phyloP scores from a whole-genome alignment of 2,113 vertebrate genomes.

The Thalassoma bifasciatum region DNA sequence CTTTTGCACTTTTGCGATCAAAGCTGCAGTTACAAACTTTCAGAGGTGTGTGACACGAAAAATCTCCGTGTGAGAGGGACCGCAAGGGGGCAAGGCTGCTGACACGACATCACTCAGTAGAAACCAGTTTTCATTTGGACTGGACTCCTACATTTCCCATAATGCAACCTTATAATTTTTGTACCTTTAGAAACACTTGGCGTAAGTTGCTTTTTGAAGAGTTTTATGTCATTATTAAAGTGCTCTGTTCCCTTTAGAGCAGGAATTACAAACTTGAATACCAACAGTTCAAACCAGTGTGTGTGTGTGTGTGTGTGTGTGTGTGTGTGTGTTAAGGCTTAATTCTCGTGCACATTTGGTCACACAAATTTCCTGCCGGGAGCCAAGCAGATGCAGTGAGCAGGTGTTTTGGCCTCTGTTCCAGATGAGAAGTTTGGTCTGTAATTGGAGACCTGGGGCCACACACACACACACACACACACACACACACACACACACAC shows the following conservation, averaged over 20 bases:
- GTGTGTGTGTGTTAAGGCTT: neutral
- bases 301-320: neutral
- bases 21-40: no score
- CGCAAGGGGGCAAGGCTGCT: no score
- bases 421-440: constrained; percentile 59
- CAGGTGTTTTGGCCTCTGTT: constrained; percentile 62
- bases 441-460: constrained; percentile 67
- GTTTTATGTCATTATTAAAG: neutral
- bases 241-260: neutral
- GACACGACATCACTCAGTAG: no score
- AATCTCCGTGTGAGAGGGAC: no score
- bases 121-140: no score
- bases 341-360: constrained; percentile 2
- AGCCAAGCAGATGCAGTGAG: constrained; percentile 63
- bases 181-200: no score
- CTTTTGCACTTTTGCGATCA: no score
- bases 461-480: constrained; percentile 28
- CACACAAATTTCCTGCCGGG: neutral
- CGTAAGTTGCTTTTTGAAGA: neutral
- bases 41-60: no score
- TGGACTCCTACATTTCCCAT: neutral
- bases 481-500: constrained; percentile 12
- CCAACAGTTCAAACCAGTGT: no score
- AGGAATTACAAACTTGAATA: neutral
- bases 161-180: neutral